Evolutionary conservation across 2,797 vertebrate species (phyloP), one percentile per base, ranked within the genome.

Genomic region (Pantherophis vulpinus): DNA sequence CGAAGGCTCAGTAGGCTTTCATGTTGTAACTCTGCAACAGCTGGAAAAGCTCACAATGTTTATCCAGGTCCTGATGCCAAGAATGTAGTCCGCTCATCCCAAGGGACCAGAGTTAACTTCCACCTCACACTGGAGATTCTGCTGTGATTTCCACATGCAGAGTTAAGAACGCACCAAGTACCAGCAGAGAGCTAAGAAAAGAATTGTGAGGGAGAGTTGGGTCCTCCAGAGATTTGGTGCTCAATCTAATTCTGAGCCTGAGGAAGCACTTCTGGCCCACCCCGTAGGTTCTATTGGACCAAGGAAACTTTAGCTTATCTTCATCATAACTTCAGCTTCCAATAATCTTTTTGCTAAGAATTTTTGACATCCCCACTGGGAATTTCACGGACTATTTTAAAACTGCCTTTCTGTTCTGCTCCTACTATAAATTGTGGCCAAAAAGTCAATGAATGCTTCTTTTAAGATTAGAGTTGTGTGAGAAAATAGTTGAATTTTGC

Each of bases 371-470:
- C 54, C 47, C 54, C 37, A 37, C 29, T 90, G 79, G 88, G 86
- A 93, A 91, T 16, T 12, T 60, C 23, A 59, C 12, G 42, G 60
- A 7, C 61, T 94, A 61, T 70, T 94, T 90, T 79, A 61, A 79
- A 91, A 88, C 42, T 58, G 20, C 70, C 61, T 91, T 42, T 87
- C 90, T 59, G 59, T 61, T 20, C 37, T 25, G 58, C 12, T 42
- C 54, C 47, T 32, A 37, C 37, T 87, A 18, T 74, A 92, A 93
- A 66, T 88, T 87, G 91, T 90, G 88, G 55, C 70, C 86, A 63
- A 89, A 89, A 83, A 47, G 61, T 86, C 88, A 87, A 18, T 61
- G 55, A 47, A 93, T 14, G 58, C 25, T 27, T 13, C 63, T 88
- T 91, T 93, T 37, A 87, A 86, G 60, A 93, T 23, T 86, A 86